A percentile compares a stretch with the other conserved stretches of the same genome.
Evolutionary conservation across 2,888 invertebrate genomes (phyloP).

Genomic region (Lasioglossum villosulum): DNA sequence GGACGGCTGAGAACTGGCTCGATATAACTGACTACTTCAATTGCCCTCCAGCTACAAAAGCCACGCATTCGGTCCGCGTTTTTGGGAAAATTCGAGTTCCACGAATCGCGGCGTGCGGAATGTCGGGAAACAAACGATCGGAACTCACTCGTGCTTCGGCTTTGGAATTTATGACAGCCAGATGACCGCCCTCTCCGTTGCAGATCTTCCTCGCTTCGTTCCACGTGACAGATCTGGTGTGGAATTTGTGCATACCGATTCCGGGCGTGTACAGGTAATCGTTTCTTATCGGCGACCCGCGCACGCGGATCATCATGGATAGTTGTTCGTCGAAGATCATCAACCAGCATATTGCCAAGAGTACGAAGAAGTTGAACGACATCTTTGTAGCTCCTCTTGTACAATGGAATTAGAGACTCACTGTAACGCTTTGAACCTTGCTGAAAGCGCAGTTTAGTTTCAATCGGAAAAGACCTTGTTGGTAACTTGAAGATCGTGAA

Average conservation of each 20-base stretch:
- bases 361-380: neutral
- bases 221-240: conserved; percentile 74
- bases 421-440: no score
- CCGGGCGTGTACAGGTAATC: conserved; percentile 77
- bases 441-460: no score
- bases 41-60: neutral
- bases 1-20: no score
- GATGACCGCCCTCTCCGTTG: conserved; percentile 79
- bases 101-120: neutral
- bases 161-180: conserved; percentile 74
- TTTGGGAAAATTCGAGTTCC: neutral
- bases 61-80: neutral
- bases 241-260: conserved; percentile 79
- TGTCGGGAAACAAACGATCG: neutral
- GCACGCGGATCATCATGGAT: conserved; percentile 41
- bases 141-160: conserved; percentile 65
- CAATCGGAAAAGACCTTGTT: no score
- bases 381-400: no score
- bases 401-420: no score
- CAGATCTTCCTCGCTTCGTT: conserved; percentile 79
- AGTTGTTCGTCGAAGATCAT: neutral
- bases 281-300: conserved; percentile 66
- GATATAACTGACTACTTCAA: neutral
- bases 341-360: neutral
- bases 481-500: no score